These are phyloP conservation scores for Grammomys surdaster DNA, from an alignment of 2,113 vertebrate genomes.

Conservation along the genomic window DNA sequence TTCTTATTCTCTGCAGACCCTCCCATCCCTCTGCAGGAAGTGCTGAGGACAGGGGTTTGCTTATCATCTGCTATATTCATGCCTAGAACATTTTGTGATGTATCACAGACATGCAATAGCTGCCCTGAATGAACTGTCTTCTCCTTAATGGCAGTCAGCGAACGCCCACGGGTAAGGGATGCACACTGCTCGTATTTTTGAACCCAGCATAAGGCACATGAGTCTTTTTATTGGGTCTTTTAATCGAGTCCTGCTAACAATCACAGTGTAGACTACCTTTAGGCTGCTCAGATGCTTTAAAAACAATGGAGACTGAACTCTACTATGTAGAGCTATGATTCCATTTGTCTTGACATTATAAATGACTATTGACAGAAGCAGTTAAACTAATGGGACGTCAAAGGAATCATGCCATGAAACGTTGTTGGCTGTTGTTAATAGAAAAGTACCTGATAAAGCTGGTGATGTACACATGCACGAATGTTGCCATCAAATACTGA, in stretches of 20 bases:
- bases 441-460: conserved; percentile 96
- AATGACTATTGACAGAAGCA: not conserved
- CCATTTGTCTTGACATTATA: not conserved
- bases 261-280: not conserved
- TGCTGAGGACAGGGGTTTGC: not conserved
- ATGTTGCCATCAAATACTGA: conserved; percentile 99
- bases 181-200: not conserved
- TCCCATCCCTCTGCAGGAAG: not conserved
- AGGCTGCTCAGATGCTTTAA: not conserved
- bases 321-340: not conserved
- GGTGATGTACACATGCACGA: conserved; percentile 98
- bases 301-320: not conserved
- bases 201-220: not conserved
- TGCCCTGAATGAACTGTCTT: not conserved
- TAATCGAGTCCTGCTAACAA: not conserved
- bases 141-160: not conserved
- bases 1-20: not conserved
- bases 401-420: not conserved
- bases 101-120: not conserved
- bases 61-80: not conserved
- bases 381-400: not conserved
- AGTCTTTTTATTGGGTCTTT: not conserved
- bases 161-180: not conserved
- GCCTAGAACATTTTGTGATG: not conserved
- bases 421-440: not conserved